These are phyloP conservation scores for Gonioctena quinquepunctata DNA, from an alignment of 1,140 invertebrate genomes.

Conservation along the genomic window DNA sequence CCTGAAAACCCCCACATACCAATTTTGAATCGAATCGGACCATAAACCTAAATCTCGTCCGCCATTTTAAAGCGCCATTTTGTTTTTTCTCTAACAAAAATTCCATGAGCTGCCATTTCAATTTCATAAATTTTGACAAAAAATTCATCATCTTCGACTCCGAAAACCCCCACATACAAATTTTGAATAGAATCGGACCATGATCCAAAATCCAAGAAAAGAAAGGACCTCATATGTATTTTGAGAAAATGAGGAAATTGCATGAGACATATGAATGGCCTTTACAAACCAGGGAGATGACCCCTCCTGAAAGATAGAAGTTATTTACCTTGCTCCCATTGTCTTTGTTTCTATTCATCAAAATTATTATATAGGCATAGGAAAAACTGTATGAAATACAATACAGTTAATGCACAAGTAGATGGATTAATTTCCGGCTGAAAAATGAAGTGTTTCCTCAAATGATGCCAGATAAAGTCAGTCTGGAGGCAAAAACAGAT, in stretches of 20 bases:
- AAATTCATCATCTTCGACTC: no score
- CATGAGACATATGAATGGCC: slow-evolving; percentile 1
- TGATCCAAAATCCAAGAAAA: no score
- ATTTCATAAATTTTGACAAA: no score
- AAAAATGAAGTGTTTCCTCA: slow-evolving; percentile 32
- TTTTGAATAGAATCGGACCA: no score
- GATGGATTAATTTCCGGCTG: slow-evolving; percentile 17
- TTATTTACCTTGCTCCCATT: neutral
- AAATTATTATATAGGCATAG: slow-evolving; percentile 11
- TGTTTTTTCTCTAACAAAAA: no score
- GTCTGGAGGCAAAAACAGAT: slow-evolving; percentile 36
- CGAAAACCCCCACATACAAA: no score
- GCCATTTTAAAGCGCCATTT: no score
- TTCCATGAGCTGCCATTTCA: no score
- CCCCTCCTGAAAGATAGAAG: neutral
- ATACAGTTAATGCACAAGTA: neutral
- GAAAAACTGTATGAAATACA: neutral
- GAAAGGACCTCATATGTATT: no score
- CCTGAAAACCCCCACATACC: no score
- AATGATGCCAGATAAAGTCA: slow-evolving; percentile 38
- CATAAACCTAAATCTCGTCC: no score
- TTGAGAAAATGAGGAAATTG: slow-evolving; percentile 25
- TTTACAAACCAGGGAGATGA: neutral
- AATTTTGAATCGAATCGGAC: no score
- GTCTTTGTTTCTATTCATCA: neutral